Evolutionary conservation across 2,888 invertebrate genomes (phyloP), one percentile per base, ranked within the genome.

Genomic region (Hirtodrosophila cameraria): DNA sequence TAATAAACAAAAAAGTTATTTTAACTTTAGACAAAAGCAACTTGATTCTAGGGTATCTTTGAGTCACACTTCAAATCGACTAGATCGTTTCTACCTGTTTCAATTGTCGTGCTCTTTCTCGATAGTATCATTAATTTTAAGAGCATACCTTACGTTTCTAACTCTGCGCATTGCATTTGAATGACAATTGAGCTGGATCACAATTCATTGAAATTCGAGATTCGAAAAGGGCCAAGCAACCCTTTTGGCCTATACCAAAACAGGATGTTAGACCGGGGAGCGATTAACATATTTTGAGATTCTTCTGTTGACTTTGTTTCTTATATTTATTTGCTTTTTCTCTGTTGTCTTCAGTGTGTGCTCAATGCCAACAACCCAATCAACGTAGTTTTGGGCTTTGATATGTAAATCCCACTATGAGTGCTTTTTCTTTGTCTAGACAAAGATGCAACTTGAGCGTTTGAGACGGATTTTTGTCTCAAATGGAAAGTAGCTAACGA

Each of bases 71-170:
- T n/a, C n/a, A n/a, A n/a, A n/a, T 23, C 8, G 23, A 23, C 6
- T 23, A 23, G 23, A 23, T 23, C 8, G 8, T 23, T 23, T 5
- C 7, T 23, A 23, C 23, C 23, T 23, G 23, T 23, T 38, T 16
- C 50, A 55, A 20, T 42, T 58, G 41, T 63, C 52, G 30, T n/a
- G 23, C 33, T 54, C 58, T n/a, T n/a, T 57, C 58, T 41, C 18
- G 50, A n/a, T 42, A 39, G 45, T 61, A 63, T 83, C 83, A 83
- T 81, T 83, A 80, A 78, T 83, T 83, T 64, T 58, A 69, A 74
- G 59, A 69, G 71, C 66, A 23, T n/a, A 11, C 2, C 28, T n/a
- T 13, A 9, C n/a, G 9, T n/a, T 33, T 45, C 12, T 35, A 33
- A 12, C 36, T 36, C 15, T 54, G 30, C 28, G 66, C 54, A 50